Evolutionary conservation across 2,797 vertebrate genomes (phyloP), one percentile per base, ranked within the genome.

Genomic region (Eutrigla gurnardus): DNA sequence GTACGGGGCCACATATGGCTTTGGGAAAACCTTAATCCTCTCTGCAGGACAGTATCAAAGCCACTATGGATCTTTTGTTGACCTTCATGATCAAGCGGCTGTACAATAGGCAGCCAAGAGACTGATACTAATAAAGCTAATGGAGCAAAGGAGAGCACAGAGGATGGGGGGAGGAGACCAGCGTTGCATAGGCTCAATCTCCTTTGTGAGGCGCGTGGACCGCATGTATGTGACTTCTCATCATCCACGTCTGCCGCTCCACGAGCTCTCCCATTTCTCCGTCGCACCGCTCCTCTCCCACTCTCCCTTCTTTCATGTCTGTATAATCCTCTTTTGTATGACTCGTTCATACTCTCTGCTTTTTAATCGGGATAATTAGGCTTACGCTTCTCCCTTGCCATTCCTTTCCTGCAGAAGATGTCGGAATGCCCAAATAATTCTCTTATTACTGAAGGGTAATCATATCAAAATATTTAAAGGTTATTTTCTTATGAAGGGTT

Each of bases 291-390:
- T 82, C 42, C 61, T 61, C 67, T 84, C 53, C 59, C 73, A 8
- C 72, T 73, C 65, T 53, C 75, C 71, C 62, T 14, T 63, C 84
- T 78, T 90, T 88, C 77, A 84, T 81, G 81, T 84, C 80, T 61
- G 45, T 13, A 36, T 91, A 91, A 91, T 90, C 85, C 87, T 88
- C 85, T 84, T 89, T 88, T 72, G 70, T 80, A 65, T 65, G 88
- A 88, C 65, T 81, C 65, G 66, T 86, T 90, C 75, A 80, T 78
- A 81, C 82, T 81, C 82, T 68, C 66, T 72, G 77, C 83, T 82
- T 83, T 87, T 82, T 88, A 85, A 89, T 89, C 73, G 42, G 86
- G 78, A 87, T 89, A 86, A 93, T 90, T 84, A 83, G 84, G 72
- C 86, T 87, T 65, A 75, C 68, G 60, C 69, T 59, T 86, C 76